Evolutionary conservation across 2,888 invertebrate species (phyloP), one percentile per base, ranked within the genome.

Genomic region (Lasius fuliginosus): DNA sequence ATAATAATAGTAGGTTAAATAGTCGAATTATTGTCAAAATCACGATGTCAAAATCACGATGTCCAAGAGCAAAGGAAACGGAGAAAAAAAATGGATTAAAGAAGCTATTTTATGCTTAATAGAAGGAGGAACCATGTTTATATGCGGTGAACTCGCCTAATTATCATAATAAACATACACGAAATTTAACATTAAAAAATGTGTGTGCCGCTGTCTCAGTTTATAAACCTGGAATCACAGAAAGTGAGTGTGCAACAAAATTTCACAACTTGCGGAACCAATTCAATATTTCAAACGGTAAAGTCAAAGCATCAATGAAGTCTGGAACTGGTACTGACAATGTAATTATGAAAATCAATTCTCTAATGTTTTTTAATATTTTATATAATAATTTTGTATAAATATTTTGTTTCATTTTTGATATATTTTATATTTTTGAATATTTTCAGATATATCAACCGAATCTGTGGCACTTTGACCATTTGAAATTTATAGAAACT

Each of bases 91-190:
- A 53, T 76, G 18, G 46, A 5, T 23, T 5, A 62, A 36, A 5
- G 46, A 65, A 36, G 36, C 30, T 6, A 64, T 76, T 49, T 30
- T 30, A 6, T 12, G 4, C 15, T 8, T 76, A n/a, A 76, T 76
- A 62, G 65, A 67, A 76, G 49, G 64, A 76, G 8, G 49, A 76
- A 64, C 3, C 36, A 5, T 76, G 64, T 76, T 76, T 76, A 49
- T 60, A 40, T 53, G 49, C 53, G 1, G 3, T 36, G 12, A 65
- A 76, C 2, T 2, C 27, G 4, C 27, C 60, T 1, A 40, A 27
- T 76, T 76, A 76, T 15, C 53, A 65, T 8, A 53, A 76, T 53
- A 76, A 76, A 76, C 36, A 49, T n/a, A 1, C 0, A 9, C 3
- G 65, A 76, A 53, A 5, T 64, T 1, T 65, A 8, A 53, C 65